Evolutionary conservation across 1,140 invertebrate genomes (phyloP).

Genomic region (Pemphigus obesinymphae): DNA sequence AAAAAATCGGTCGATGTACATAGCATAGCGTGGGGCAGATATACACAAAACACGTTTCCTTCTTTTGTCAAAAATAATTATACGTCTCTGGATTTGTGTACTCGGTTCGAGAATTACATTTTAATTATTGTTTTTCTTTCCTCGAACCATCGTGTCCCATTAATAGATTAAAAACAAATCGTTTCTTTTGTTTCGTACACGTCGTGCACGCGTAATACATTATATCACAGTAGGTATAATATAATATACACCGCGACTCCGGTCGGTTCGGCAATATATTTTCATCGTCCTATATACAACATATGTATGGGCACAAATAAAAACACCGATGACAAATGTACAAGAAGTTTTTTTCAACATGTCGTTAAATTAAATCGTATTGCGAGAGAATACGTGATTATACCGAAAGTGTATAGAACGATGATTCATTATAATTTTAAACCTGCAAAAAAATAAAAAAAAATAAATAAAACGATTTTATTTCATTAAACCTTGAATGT

Average conservation of each 20-base stretch:
- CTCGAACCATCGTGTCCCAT: not conserved
- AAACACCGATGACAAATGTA: too few species aligned
- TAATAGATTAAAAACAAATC: not conserved
- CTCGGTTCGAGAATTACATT: constrained; percentile 3
- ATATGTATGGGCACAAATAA: too few species aligned
- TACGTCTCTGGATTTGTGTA: not conserved
- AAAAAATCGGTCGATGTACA: not conserved
- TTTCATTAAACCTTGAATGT: too few species aligned
- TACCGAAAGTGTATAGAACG: too few species aligned
- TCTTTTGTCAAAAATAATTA: constrained; percentile 34
- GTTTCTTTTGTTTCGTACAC: not conserved
- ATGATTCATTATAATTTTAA: too few species aligned
- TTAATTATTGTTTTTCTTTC: not conserved
- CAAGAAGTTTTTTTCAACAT: too few species aligned
- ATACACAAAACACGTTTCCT: constrained; percentile 1
- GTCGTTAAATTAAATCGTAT: too few species aligned
- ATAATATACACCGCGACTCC: not conserved
- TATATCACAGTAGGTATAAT: not conserved
- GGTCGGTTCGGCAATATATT: too few species aligned
- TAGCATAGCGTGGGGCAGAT: not conserved
- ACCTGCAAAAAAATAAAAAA: too few species aligned
- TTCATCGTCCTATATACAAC: too few species aligned
- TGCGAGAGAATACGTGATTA: too few species aligned
- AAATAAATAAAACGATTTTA: too few species aligned
- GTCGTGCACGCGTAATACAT: not conserved